Base-by-base conservation (phyloP, 2,113 vertebrate genomes). In the Heterotilapia buettikoferi region DNA sequence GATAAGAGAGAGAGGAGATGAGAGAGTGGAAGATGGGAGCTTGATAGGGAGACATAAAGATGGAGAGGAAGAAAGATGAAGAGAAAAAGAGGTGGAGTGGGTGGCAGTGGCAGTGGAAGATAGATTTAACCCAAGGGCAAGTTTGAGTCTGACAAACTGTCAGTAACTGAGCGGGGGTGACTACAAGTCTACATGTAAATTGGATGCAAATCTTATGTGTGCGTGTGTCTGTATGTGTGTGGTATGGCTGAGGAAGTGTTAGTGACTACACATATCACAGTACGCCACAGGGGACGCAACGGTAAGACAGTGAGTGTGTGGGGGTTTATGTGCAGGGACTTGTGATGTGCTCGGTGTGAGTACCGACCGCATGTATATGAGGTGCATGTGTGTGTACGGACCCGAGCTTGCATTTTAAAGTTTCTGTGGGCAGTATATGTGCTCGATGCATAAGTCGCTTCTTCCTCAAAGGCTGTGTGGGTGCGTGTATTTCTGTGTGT, bases 61-160 rank as follows among this genome's bases (percentile, higher is more conserved):
- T 13, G 36, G 71, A 87, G 24, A 61, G 81, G 56, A 40, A 87
- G 73, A 73, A 71, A 43, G 66, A 54, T 50, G 24, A 45, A 83
- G 82, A 63, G 76, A 82, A 63, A 59, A 45, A 80, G 76, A 84
- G 91, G 84, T 61, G 73, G 40, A 86, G 82, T 68, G 86, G 84
- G 83, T 79, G 52, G 71, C 50, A n/a, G 80, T 11, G 19, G 86
- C 31, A 61, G 89, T 52, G 78, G 68, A 45, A 82, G 90, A 89
- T 79, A 90, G 92, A 93, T 93, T 94, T 90, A 93, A 94, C 92
- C 95, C 89, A 76, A 84, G 93, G 94, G 93, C 91, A 88, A 86
- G 84, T 93, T 92, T 82, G 86, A 93, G 78, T 93, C 89, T 93
- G 93, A 91, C 92, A 92, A 88, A 90, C 92, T 94, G 94, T 92